Evolutionary conservation across 2,113 vertebrate genomes (phyloP).

Genomic region (Cyanoliseus patagonus): DNA sequence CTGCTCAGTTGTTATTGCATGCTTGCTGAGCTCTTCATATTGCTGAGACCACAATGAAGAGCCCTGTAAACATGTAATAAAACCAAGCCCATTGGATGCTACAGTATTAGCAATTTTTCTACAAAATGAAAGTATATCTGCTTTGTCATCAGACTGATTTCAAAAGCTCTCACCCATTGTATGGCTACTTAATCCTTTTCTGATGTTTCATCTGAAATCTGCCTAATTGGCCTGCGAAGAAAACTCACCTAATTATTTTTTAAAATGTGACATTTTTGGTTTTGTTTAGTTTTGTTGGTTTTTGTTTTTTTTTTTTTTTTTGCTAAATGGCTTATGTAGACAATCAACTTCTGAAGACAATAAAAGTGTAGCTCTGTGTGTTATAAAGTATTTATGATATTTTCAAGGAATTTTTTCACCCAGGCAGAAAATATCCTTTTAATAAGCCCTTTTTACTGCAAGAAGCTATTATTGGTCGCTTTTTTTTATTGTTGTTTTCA

Average conservation of each 20-base stretch:
- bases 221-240: slow-evolving; percentile 50
- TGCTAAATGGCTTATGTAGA: slow-evolving; percentile 67
- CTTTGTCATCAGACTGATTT: slow-evolving; percentile 57
- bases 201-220: slow-evolving; percentile 43
- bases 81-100: slow-evolving; percentile 63
- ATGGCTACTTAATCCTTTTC: slow-evolving; percentile 16
- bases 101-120: slow-evolving; percentile 67
- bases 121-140: slow-evolving; percentile 66
- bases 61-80: slow-evolving; percentile 67
- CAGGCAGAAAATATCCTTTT: slow-evolving; percentile 83
- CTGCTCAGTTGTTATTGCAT: slow-evolving; percentile 66
- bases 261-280: slow-evolving; percentile 50
- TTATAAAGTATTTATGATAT: slow-evolving; percentile 83
- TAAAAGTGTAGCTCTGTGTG: slow-evolving; percentile 72
- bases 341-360: slow-evolving; percentile 75
- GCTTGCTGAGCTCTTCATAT: slow-evolving; percentile 65
- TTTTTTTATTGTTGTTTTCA: slow-evolving; percentile 78
- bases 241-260: slow-evolving; percentile 55
- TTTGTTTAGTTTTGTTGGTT: background rate
- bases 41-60: slow-evolving; percentile 66
- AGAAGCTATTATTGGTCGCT: slow-evolving; percentile 76
- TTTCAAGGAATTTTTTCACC: slow-evolving; percentile 77
- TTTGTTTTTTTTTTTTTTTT: slow-evolving; percentile 31
- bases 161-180: background rate
- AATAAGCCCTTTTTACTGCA: slow-evolving; percentile 80